Base-by-base conservation (phyloP, 2,888 invertebrate genomes). In the Nymphalis polychloros region DNA sequence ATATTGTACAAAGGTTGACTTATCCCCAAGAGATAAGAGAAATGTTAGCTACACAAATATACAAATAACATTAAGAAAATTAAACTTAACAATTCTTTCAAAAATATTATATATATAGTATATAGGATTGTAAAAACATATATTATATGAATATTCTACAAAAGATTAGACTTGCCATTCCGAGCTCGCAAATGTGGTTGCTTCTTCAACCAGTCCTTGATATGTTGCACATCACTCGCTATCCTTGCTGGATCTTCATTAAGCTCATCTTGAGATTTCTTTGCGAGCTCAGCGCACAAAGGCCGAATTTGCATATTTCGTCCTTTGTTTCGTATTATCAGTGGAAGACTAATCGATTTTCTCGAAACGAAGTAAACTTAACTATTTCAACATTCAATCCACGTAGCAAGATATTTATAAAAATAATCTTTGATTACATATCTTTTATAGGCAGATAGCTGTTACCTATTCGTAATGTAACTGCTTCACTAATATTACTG, bases 131-230 rank as follows among this genome's bases (percentile, higher is more conserved):
- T 23, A 23, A 10, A 10, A 10, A 41, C 8, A 10, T 41, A 1
- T 41, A 41, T 41, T 13, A 41, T 41, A 41, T 13, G 13, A 41
- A 41, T 41, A 41, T 41, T 10, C 49, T 6, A 17, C n/a, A 49
- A 16, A n/a, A n/a, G 5, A n/a, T 8, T 17, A 7, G n/a, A n/a
- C 20, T 52, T 64, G 83, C 83, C 83, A 68, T 79, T 87, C 75
- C 93, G 84, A 4, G 89, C 87, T 35, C 78, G 84, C 31, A 94
- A 78, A 78, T 94, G 93, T 0, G 90, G 88, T 74, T 93, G 93
- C 76, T 93, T 93, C 13, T 80, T 76, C 48, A 94, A 77, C 94
- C 94, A 94, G 41, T 91, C 87, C 74, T 88, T 89, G 19, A 94
- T 83, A 71, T 88, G 81, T 61, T 87, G 79, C 27, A 94, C 77